Evolutionary conservation across 2,888 invertebrate species (phyloP), one percentile per base, ranked within the genome.

Genomic region (Eurytoma adleriae): DNA sequence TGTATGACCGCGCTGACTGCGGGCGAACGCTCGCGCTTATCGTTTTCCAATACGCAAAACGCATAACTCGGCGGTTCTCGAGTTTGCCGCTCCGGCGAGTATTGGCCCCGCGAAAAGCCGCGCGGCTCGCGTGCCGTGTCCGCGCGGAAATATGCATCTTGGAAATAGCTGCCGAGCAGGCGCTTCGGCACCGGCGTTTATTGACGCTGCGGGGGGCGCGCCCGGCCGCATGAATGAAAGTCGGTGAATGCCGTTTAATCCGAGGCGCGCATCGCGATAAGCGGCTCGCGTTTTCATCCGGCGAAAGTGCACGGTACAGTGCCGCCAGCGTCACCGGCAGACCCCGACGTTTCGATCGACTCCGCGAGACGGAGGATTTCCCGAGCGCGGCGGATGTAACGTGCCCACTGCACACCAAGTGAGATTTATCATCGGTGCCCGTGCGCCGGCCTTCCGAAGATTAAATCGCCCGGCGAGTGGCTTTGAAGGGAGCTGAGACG

Each of bases 211-310:
- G 18, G 27, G 7, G 56, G 24, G 18, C 27, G 27, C 50, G n/a
- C n/a, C 18, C 40, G 57, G 30, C 24, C 27, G n/a, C 27, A 75
- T 68, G 75, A 75, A 75, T 75, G 68, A 75, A 61, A 59, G 16
- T n/a, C 20, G 14, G 4, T 16, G 18, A 72, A 72, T 62, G 54
- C 62, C 54, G 48, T 56, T 74, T 74, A 74, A 74, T 74, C 27
- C 59, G n/a, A 30, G 64, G 56, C 52, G 50, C 27, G 61, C 20
- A 18, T n/a, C 5, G 20, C 54, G 57, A 54, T 40, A 40, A 67
- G 61, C 27, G 56, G 50, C 20, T 20, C 5, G 20, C 56, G 14
- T 66, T 72, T 72, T 78, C 59, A 54, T 78, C 68, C 62, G 48
- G 59, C 61, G 48, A 69, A 64, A 70, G 54, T 40, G 7, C 10